Conservation (phyloP, 2,797 vertebrate species). For the Malacoctenus gilli region DNA sequence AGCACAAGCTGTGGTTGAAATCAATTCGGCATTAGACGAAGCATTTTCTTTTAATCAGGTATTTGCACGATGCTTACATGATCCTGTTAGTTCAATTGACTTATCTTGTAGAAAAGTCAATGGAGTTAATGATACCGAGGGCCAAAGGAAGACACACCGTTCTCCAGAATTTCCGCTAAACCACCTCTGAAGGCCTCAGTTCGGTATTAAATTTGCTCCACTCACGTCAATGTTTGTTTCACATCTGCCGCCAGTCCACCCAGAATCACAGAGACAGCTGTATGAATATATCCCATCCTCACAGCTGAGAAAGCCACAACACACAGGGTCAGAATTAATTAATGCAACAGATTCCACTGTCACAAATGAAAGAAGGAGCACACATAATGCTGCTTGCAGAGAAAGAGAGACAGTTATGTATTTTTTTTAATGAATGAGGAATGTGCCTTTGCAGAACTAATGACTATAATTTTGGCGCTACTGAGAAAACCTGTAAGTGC, state of each 20-base stretch:
- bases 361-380: constrained; percentile 14
- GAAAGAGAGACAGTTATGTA: neutral
- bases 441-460: constrained; percentile 70
- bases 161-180: constrained; percentile 32
- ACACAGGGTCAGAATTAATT: constrained; percentile 24
- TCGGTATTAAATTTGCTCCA: constrained; percentile 32
- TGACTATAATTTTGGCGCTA: constrained; percentile 75
- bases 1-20: constrained; percentile 71
- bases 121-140: constrained; percentile 64
- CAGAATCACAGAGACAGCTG: constrained; percentile 80
- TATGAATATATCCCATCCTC: constrained; percentile 77
- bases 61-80: constrained; percentile 73
- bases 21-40: constrained; percentile 80
- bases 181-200: constrained; percentile 29
- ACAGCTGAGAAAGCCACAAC: constrained; percentile 80
- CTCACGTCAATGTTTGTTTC: constrained; percentile 85
- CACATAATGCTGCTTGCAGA: neutral
- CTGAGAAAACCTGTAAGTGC: constrained; percentile 71
- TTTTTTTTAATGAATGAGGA: constrained; percentile 39
- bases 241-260: constrained; percentile 84
- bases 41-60: constrained; percentile 74
- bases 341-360: neutral
- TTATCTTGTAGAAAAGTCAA: constrained; percentile 63
- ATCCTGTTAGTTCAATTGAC: constrained; percentile 57
- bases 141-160: constrained; percentile 45